Conservation (phyloP, 1,140 invertebrate genomes). For the Halictus rubicundus region DNA sequence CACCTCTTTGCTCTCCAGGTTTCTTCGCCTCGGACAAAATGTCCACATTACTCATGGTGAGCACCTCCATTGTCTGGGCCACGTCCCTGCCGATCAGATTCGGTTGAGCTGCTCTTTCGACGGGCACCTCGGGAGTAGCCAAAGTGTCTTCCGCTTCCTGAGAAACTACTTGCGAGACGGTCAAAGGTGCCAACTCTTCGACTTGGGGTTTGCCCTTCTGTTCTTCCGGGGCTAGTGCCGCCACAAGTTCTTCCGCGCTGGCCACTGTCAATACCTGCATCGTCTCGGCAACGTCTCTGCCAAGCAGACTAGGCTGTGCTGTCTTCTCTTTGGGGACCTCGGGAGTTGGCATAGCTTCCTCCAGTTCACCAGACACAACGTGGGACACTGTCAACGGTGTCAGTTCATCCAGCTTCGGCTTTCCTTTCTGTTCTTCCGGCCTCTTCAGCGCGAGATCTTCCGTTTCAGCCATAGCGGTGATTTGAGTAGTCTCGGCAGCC, state of each 20-base stretch:
- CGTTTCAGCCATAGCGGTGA: conserved; percentile 48
- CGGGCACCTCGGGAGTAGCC: conserved; percentile 50
- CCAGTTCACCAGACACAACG: conserved; percentile 53
- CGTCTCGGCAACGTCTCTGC: conserved; percentile 68
- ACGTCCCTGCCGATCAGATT: conserved; percentile 65
- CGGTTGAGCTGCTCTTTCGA: conserved; percentile 63
- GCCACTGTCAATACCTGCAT: conserved; percentile 64
- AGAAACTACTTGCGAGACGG: conserved; percentile 64
- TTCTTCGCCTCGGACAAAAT: conserved; percentile 34
- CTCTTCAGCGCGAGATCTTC: conserved; percentile 7
- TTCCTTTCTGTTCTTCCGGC: conserved; percentile 63
- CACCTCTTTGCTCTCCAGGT: conserved; percentile 63
- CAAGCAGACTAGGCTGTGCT: conserved; percentile 60
- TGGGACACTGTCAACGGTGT: conserved; percentile 62
- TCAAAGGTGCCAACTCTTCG: conserved; percentile 60
- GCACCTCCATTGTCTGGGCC: conserved; percentile 68
- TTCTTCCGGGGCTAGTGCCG: conserved; percentile 47
- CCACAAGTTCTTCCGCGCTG: conserved; percentile 63
- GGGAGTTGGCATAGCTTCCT: conserved; percentile 43
- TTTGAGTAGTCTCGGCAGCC: conserved; percentile 70
- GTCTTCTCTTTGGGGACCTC: conserved; percentile 53
- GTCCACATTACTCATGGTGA: conserved; percentile 52
- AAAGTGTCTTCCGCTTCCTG: conserved; percentile 69
- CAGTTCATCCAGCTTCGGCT: conserved; percentile 57
- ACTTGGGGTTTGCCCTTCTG: conserved; percentile 61